Base-by-base conservation (phyloP, 2,797 vertebrate species). In the Bradypus variegatus region DNA sequence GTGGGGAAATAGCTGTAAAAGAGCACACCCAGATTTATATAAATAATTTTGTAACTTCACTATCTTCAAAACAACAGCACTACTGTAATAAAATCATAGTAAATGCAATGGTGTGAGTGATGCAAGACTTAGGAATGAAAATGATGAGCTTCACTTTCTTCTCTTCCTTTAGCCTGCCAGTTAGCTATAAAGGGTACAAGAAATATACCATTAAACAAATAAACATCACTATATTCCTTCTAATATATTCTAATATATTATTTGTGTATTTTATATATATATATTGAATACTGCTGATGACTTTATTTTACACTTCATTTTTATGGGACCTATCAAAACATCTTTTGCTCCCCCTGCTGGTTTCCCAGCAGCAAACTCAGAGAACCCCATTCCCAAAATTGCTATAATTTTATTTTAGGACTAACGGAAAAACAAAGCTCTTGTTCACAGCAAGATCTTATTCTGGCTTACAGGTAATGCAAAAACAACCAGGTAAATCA, bases 271-370 rank as follows among this genome's bases (percentile, higher is more conserved):
- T 12, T 12, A 50, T 50, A 58, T 64, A 8, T 50, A 29, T 82
- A 41, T 6, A 33, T 88, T 50, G 50, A 78, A 70, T 62, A 33
- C 70, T 65, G 64, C 16, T 33, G 8, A 77, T 69, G 80, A 45
- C 69, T 62, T 77, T 90, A 77, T 86, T 93, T 89, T 87, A 67
- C 72, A 79, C 23, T 36, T 29, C 13, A 58, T 36, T 79, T 36
- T 84, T 53, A 41, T 70, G 64, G 67, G 3, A 89, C 64, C 27
- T 72, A 77, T 7, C 21, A 73, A 94, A 96, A 55, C 53, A 83
- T 41, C 81, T 97, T 97, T 97, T 97, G 96, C 96, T 89, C 85
- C 91, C 72, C 92, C 94, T 96, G 93, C 67, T 96, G 95, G 93
- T 86, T 94, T 87, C 89, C 48, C 91, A 95, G 48, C 48, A 84